Evolutionary conservation across 2,113 vertebrate genomes (phyloP).

Genomic region (zebrafish (Danio rerio)): GRCz12tu NC_133193.1:3574001-3574500

Average conservation of each 20-base stretch:
- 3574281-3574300: slow-evolving; percentile 39
- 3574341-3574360: slow-evolving; percentile 62
- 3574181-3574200: slow-evolving; percentile 6
- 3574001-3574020: too few species aligned
- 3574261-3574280: neutral
- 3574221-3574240: slow-evolving; percentile 39
- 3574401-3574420: slow-evolving; percentile 8
- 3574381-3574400: slow-evolving; percentile 52
- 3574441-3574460: too few species aligned
- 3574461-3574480: too few species aligned
- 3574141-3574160: slow-evolving; percentile 1
- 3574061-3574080: too few species aligned
- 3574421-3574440: neutral
- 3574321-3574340: slow-evolving; percentile 70
- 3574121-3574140: neutral
- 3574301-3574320: slow-evolving; percentile 63
- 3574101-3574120: neutral
- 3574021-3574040: neutral
- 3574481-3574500: too few species aligned
- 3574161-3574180: slow-evolving; percentile 24
- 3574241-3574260: slow-evolving; percentile 7
- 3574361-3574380: slow-evolving; percentile 58
- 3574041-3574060: too few species aligned
- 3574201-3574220: slow-evolving; percentile 20
- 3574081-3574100: neutral